phyloP scores from a whole-genome alignment of 2,888 invertebrate species.

The Rambutsinella grinnellia region DNA sequence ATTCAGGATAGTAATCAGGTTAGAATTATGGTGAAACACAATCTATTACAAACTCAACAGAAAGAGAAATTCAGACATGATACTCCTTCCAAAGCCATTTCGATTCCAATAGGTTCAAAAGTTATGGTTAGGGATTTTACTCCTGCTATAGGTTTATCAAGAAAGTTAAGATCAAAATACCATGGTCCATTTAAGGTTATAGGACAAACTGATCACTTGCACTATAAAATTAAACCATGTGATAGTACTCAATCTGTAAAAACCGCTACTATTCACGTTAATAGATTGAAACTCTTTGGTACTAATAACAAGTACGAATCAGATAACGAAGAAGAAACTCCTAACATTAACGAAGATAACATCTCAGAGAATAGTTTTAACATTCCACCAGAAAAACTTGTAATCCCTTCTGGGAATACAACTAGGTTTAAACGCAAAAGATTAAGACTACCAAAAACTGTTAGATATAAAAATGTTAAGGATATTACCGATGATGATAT shows the following conservation, averaged over 20 bases:
- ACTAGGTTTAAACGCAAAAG: background rate
- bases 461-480: too few relatives aligned
- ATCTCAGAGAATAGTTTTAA: background rate
- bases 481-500: too few relatives aligned
- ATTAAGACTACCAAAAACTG: too few relatives aligned
- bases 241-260: background rate
- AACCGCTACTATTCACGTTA: background rate
- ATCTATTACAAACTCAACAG: background rate
- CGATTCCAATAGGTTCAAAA: background rate
- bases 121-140: background rate
- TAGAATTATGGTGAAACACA: background rate
- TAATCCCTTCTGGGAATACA: background rate
- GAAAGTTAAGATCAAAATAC: background rate
- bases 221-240: background rate
- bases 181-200: background rate
- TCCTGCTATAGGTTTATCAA: background rate
- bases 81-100: background rate
- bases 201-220: background rate
- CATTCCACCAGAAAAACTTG: background rate
- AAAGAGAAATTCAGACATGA: background rate
- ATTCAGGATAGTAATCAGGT: background rate
- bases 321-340: too few relatives aligned
- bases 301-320: background rate
- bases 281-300: background rate
- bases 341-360: background rate